Conservation (phyloP, 2,113 vertebrate species). For the Daphoenositta chrysoptera region DNA sequence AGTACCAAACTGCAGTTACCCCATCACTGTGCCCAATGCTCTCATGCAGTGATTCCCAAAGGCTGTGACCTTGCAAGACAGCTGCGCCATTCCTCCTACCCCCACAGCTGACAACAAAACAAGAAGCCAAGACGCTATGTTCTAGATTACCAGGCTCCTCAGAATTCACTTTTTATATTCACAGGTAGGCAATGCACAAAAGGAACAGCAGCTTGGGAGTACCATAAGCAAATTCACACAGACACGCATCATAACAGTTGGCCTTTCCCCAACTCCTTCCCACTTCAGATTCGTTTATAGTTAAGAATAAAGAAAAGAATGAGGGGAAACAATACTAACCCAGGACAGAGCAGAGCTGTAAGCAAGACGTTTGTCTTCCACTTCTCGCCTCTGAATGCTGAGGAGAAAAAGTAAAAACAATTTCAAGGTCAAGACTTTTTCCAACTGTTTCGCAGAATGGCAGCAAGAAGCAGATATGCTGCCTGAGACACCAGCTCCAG, state of each 20-base stretch:
- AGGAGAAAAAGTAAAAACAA: conserved; percentile 2
- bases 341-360: conserved; percentile 85
- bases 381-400: conserved; percentile 87
- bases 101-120: not conserved
- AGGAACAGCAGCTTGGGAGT: not conserved
- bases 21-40: not conserved
- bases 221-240: not conserved
- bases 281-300: not conserved
- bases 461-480: not conserved
- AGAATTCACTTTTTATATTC: not conserved
- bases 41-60: not conserved
- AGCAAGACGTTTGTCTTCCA: conserved; percentile 91
- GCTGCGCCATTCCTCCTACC: not conserved
- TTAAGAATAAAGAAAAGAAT: not conserved
- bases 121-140: not conserved
- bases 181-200: not conserved
- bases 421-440: not conserved
- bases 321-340: conserved; percentile 70
- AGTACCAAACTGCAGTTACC: not conserved
- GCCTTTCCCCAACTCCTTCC: not conserved
- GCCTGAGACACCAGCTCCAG: not conserved
- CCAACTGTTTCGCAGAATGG: not conserved
- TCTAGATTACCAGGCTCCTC: not conserved
- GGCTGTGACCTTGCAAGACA: not conserved
- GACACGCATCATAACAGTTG: not conserved